Base-by-base conservation (phyloP, 1,140 invertebrate species). In the Leptopilina clavipes region DNA sequence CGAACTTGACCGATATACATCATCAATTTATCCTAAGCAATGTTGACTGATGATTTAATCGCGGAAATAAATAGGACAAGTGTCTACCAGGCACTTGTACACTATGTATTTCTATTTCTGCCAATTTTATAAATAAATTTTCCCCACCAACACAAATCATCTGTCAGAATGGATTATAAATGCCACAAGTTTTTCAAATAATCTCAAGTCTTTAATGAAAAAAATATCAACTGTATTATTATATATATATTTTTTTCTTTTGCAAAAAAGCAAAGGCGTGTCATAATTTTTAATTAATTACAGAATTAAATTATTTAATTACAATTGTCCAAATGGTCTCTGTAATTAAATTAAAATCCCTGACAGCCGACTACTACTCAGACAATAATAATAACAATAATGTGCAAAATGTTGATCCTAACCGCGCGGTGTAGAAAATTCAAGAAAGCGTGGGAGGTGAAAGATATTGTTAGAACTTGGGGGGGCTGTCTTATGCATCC, bases 401-500 rank as follows among this genome's bases (percentile, higher is more conserved):
- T 37, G 25, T 31, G 59, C 59, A 65, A 31, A 65, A 65, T 65
- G 59, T 65, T 65, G 19, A 65, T 65, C 22, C 25, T 31, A 65
- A 54, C 5, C 37, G 37, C 6, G 11, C 22, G 3, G 25, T 65
- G 59, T 65, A 12, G 22, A 65, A 37, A 45, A 70, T 75, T 18
- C 56, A 71, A 74, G 59, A 31, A 65, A 86, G 86, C 87, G 88
- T 89, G 85, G 88, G 88, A 86, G 88, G 86, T 86, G 86, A 79
- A 88, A 83, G 88, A 89, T 89, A 89, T 89, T 89, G 88, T 89
- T 89, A 89, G 88, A 89, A 89, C 84, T 83, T 78, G 79, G 84
- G 85, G 79, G 84, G 85, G 84, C 83, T 86, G 85, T 81, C 82
- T 82, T 79, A 79, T 80, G 78, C 65, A 78, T 75, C 70, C 25